phyloP scores from a whole-genome alignment of 37 sponge, comb jelly and placozoan species.

The Aphrocallistes beatrix region DNA sequence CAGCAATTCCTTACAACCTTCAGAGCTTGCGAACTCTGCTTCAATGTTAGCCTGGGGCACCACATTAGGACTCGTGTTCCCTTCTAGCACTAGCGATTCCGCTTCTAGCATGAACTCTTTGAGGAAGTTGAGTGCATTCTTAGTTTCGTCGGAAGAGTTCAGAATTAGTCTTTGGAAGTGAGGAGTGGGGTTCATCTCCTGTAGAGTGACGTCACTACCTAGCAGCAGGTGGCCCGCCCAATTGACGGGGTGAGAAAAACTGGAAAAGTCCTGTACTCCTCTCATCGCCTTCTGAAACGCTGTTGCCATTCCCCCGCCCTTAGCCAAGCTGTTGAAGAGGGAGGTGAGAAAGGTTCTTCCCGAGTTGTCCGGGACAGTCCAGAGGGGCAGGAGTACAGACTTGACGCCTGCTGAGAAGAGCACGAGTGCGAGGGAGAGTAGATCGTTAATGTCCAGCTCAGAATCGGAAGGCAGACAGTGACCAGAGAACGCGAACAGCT shows the following conservation, averaged over 20 bases:
- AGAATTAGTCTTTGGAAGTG: neutral
- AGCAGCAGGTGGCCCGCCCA: conserved; percentile 81
- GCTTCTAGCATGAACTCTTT: conserved; percentile 37
- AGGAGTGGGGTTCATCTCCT: conserved; percentile 34
- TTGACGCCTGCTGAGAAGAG: conserved; percentile 66
- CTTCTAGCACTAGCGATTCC: conserved; percentile 30
- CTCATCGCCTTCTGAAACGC: conserved; percentile 76
- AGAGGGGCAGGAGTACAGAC: conserved; percentile 67
- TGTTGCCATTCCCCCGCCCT: conserved; percentile 60
- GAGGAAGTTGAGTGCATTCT: conserved; percentile 2
- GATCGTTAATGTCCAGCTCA: conserved; percentile 23
- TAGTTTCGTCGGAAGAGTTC: neutral
- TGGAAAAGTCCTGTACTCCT: conserved; percentile 43
- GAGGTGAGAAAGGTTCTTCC: conserved; percentile 73
- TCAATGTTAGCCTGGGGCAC: conserved; percentile 37
- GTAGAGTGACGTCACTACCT: conserved; percentile 62
- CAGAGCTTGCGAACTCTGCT: conserved; percentile 38
- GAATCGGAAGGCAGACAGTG: conserved; percentile 23
- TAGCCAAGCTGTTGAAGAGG: conserved; percentile 64
- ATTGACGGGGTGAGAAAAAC: conserved; percentile 65
- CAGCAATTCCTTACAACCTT: conserved; percentile 77
- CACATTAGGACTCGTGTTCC: conserved; percentile 42
- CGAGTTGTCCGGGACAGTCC: conserved; percentile 62
- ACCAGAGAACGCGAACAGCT: neutral
- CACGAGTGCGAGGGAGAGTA: conserved; percentile 53